Evolutionary conservation across 1,140 invertebrate species (phyloP).

Genomic region (Habropoda laboriosa): DNA sequence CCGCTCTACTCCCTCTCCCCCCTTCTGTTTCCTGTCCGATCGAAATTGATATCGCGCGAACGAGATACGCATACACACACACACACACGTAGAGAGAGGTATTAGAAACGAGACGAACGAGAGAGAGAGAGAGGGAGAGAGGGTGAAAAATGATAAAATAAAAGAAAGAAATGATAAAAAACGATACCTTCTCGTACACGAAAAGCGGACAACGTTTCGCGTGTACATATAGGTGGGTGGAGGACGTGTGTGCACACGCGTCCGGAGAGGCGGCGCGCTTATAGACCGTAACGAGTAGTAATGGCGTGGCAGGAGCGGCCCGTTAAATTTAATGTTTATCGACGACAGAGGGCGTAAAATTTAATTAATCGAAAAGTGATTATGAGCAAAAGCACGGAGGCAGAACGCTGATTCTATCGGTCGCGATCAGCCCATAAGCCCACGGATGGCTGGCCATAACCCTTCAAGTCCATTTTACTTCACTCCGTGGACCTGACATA

Average conservation of each 20-base stretch:
- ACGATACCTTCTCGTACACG: not conserved
- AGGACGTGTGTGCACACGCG: not conserved
- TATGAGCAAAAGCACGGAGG: constrained; percentile 76
- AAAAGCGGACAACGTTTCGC: constrained; percentile 14
- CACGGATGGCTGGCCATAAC: constrained; percentile 78
- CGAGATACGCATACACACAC: too few species aligned
- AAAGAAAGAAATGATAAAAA: constrained; percentile 22
- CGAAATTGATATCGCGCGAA: constrained; percentile 15
- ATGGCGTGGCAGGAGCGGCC: constrained; percentile 56
- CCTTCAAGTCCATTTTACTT: constrained; percentile 80
- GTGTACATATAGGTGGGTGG: not conserved
- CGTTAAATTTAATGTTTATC: constrained; percentile 82
- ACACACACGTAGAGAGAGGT: too few species aligned
- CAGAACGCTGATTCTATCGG: constrained; percentile 80
- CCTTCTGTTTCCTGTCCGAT: not conserved
- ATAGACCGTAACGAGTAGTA: constrained; percentile 61
- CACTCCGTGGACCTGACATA: constrained; percentile 78
- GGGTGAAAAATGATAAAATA: not conserved
- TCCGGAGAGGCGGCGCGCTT: constrained; percentile 38
- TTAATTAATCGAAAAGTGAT: constrained; percentile 83
- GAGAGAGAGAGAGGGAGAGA: too few species aligned
- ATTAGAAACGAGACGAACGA: not conserved
- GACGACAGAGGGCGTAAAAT: constrained; percentile 77
- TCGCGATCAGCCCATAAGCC: constrained; percentile 79
- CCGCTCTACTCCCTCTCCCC: too few species aligned